Conservation (phyloP, 2,888 invertebrate species). For the Diachrysia chrysitis region DNA sequence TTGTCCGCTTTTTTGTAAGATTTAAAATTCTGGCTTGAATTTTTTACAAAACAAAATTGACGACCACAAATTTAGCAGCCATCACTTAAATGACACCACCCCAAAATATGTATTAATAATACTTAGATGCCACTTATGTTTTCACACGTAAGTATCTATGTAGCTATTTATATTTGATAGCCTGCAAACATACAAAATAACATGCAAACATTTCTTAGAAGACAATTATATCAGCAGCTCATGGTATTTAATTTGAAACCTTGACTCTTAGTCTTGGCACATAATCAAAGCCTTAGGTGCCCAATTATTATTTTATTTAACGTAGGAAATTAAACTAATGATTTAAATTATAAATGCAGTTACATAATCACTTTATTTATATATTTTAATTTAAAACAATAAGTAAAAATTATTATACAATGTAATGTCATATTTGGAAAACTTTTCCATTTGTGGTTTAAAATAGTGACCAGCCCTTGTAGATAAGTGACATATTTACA, state of each 20-base stretch:
- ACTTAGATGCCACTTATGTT: background rate
- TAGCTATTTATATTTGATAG: background rate
- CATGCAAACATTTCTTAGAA: conserved; percentile 4
- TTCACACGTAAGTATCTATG: background rate
- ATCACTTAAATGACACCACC: no score
- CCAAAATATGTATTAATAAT: no score
- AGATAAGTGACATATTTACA: no score
- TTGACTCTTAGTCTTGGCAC: background rate
- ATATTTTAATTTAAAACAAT: no score
- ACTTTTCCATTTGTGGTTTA: no score
- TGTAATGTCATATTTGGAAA: no score
- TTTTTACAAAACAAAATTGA: no score
- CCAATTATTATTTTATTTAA: background rate
- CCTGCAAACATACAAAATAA: conserved; percentile 1
- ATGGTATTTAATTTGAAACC: background rate
- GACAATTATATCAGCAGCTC: background rate
- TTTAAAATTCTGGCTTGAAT: no score
- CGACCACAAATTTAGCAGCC: no score
- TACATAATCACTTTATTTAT: background rate
- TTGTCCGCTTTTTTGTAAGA: no score
- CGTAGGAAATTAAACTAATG: background rate
- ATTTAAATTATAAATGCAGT: background rate
- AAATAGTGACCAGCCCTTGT: no score
- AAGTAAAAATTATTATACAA: no score
- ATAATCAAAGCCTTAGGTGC: background rate